Base-by-base conservation (phyloP, 2,888 invertebrate species). In the Drosophila tripunctata region DNA sequence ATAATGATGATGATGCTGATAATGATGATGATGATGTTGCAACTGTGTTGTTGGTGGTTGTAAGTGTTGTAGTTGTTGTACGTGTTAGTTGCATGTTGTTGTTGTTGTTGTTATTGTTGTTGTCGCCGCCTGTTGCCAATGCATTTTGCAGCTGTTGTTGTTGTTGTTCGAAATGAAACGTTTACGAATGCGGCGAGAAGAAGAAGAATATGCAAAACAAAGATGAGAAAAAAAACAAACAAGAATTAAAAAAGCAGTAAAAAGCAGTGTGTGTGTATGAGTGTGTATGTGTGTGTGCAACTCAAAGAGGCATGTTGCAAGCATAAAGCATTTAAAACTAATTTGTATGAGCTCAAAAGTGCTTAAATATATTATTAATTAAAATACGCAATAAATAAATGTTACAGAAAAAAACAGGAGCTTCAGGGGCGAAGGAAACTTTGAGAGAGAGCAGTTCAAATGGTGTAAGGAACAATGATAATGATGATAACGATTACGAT, bases 131-230 rank as follows among this genome's bases (percentile, higher is more conserved):
- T 47, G 43, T 54, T 72, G 73, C 68, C 74, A 66, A 68, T 52
- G 57, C 71, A 71, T 71, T 57, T 38, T 71, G 43, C 38, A 43
- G 67, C 72, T 72, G 41, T 38, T 55, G 30, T 43, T 67, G 45
- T 56, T 48, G 44, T 65, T 48, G 36, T 56, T 12, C 8, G 71
- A 72, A 72, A 72, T 72, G 35, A 72, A 72, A 71, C 72, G 56
- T 63, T 72, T 72, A 73, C 73, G 68, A 73, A 73, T 73, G 73
- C 73, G 64, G 64, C 74, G 73, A 57, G 35, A 68, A n/a, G n/a
- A n/a, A n/a, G n/a, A n/a, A n/a, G n/a, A n/a, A n/a, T n/a, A 63
- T 64, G 72, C 73, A 73, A 72, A 73, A 73, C 73, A 73, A 72
- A 72, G 55, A 73, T 61, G 64, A 67, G 73, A 73, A 73, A 64